These are phyloP conservation scores for Lasioglossum figueresi DNA, from an alignment of 2,888 invertebrate genomes.

Conservation along the genomic window DNA sequence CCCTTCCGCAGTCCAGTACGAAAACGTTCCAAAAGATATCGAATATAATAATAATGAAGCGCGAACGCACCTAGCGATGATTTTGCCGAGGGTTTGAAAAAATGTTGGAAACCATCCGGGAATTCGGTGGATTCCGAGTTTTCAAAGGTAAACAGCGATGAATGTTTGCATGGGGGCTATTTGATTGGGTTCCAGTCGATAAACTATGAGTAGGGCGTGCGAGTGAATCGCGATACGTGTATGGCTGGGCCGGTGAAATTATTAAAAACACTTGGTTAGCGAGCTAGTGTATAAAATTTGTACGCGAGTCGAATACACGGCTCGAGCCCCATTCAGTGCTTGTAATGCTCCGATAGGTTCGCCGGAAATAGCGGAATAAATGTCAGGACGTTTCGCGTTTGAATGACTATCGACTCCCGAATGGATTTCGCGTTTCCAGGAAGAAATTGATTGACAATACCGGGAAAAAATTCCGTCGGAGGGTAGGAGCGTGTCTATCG, in stretches of 20 bases:
- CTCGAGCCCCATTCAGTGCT: not conserved
- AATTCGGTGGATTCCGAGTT: not conserved
- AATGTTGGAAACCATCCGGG: not conserved
- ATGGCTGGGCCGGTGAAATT: not conserved
- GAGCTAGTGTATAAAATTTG: not conserved
- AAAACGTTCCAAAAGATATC: too few relatives aligned
- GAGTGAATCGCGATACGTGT: not conserved
- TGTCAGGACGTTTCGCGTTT: not conserved
- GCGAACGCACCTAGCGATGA: too few relatives aligned
- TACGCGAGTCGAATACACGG: not conserved
- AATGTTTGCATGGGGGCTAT: not conserved
- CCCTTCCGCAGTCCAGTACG: too few relatives aligned
- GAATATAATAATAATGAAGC: too few relatives aligned
- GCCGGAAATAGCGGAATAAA: not conserved
- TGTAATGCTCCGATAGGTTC: not conserved
- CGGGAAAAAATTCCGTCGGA: constrained; percentile 5
- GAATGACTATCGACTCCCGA: constrained; percentile 9
- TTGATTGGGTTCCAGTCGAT: not conserved
- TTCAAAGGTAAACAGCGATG: not conserved
- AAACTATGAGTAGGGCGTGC: not conserved
- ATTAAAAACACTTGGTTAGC: not conserved
- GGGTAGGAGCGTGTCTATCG: constrained; percentile 6
- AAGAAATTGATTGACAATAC: constrained; percentile 7
- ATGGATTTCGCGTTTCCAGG: not conserved
- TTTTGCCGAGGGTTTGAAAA: not conserved